Evolutionary conservation across 35 echinoderm and acorn worm species (phyloP).

Genomic region (Lytechinus pictus): DNA sequence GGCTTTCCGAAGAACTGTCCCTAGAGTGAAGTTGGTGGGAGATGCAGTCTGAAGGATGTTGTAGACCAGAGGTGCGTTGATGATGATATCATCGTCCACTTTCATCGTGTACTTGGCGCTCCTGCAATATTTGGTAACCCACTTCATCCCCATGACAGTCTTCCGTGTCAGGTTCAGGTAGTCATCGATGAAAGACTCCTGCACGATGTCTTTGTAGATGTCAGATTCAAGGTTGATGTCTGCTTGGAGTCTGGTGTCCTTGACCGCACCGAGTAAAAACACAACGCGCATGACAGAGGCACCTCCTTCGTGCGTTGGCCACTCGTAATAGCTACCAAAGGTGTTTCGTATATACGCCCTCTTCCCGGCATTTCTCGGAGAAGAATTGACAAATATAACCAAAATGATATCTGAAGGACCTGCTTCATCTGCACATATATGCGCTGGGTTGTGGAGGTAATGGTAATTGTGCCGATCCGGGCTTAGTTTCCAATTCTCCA

Average conservation of each 20-base stretch:
- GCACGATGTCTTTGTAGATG: conserved; percentile 68
- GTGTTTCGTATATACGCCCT: conserved; percentile 61
- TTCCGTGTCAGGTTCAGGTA: conserved; percentile 88
- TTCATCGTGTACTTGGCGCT: conserved; percentile 76
- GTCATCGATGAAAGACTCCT: conserved; percentile 78
- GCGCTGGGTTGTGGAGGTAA: conserved; percentile 8
- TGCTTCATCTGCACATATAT: background rate
- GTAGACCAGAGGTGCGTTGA: conserved; percentile 61
- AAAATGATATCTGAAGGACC: background rate
- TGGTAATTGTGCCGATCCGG: conserved; percentile 14
- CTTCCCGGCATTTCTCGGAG: conserved; percentile 52
- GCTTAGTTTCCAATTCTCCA: background rate
- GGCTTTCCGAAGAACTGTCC: conserved; percentile 27
- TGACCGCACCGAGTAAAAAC: conserved; percentile 46
- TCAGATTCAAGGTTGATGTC: conserved; percentile 48
- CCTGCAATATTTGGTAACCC: conserved; percentile 79
- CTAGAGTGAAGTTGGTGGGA: conserved; percentile 48
- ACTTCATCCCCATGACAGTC: conserved; percentile 91
- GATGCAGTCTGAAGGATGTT: conserved; percentile 24
- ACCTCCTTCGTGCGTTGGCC: background rate
- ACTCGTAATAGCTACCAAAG: conserved; percentile 53
- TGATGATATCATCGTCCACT: conserved; percentile 77
- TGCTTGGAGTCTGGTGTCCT: conserved; percentile 33
- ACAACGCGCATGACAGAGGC: conserved; percentile 58
- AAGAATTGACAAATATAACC: conserved; percentile 67